phyloP scores from a whole-genome alignment of 64 coral and sea anemone species.

The Cladopsammia gracilis region DNA sequence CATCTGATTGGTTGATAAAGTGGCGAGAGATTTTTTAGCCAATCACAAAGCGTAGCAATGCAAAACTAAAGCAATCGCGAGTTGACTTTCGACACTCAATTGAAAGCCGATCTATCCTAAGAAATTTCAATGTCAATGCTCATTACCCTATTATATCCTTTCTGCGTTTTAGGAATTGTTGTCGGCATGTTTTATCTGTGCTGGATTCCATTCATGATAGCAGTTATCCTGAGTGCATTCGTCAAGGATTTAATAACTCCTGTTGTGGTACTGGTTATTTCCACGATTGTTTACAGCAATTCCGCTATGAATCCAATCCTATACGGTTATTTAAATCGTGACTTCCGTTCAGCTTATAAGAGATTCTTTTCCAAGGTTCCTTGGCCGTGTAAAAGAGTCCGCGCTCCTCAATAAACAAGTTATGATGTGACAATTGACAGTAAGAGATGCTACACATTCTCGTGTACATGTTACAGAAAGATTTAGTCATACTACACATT shows the following conservation, averaged over 20 bases:
- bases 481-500: neutral
- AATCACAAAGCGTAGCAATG: no score
- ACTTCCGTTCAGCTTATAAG: conserved; percentile 74
- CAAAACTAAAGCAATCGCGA: no score
- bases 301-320: conserved; percentile 78
- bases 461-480: neutral
- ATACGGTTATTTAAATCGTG: conserved; percentile 74
- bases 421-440: conserved; percentile 1
- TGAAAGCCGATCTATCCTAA: no score
- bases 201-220: conserved; percentile 83
- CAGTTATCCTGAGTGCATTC: conserved; percentile 68
- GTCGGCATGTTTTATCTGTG: conserved; percentile 78
- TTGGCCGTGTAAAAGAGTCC: neutral
- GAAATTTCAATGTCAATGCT: neutral
- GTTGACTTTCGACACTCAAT: no score
- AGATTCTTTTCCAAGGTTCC: conserved; percentile 31
- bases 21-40: no score
- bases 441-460: neutral
- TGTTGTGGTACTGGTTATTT: conserved; percentile 57
- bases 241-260: conserved; percentile 49
- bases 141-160: no score
- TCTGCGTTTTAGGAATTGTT: conserved; percentile 57
- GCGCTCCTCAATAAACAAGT: neutral
- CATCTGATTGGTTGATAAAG: no score
- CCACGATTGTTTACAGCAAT: conserved; percentile 70